Percentiles rank a stretch among this genome's conserved stretches.
These are phyloP conservation scores for Plebejus anna DNA, from an alignment of 2,888 invertebrate genomes.

Conservation along the genomic window DNA sequence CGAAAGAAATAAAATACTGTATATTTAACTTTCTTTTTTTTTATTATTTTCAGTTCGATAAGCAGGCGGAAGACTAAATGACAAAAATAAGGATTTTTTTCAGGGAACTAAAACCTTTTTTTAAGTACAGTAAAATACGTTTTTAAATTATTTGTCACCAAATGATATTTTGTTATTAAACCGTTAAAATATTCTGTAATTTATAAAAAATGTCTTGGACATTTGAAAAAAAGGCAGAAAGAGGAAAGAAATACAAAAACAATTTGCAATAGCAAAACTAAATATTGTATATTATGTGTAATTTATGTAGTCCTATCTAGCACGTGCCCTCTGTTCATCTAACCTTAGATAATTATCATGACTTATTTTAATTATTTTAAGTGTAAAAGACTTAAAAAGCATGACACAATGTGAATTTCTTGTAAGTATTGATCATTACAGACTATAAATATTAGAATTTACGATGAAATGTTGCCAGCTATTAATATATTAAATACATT, in stretches of 20 bases:
- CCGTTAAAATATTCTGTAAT: neutral
- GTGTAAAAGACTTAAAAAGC: conserved; percentile 8
- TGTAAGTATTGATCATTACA: neutral
- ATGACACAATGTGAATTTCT: neutral
- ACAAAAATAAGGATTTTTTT: too few species aligned
- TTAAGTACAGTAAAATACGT: neutral
- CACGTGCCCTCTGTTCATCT: neutral
- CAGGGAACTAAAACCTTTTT: too few species aligned
- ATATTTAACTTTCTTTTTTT: neutral
- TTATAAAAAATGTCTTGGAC: neutral
- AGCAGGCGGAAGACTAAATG: too few species aligned
- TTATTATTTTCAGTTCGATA: neutral
- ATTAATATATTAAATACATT: conserved; percentile 25
- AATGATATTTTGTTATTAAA: neutral
- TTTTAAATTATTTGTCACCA: neutral
- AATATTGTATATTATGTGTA: neutral
- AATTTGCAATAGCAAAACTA: neutral
- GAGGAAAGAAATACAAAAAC: neutral
- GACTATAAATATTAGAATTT: neutral
- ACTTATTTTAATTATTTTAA: neutral
- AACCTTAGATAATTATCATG: neutral
- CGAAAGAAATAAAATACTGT: neutral
- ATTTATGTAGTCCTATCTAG: neutral
- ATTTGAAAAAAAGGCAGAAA: neutral
- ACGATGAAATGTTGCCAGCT: neutral